Base-by-base conservation (phyloP, 2,888 invertebrate species). In the Amiota communis region DNA sequence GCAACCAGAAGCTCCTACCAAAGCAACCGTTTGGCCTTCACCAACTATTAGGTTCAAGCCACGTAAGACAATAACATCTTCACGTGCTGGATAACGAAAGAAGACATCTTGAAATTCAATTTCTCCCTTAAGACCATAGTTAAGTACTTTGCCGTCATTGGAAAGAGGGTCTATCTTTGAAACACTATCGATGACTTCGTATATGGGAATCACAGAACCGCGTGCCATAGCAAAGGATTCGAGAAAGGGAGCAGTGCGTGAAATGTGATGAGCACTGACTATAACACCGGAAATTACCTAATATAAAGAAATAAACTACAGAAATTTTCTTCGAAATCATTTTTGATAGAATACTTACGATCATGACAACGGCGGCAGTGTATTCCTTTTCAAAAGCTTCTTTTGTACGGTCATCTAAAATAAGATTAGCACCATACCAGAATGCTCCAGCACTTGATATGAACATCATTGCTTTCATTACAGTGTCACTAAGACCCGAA, bases 401-500 rank as follows among this genome's bases (percentile, higher is more conserved):
- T 64, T 92, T 90, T 0, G 90, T 88, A 12, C 93, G 91, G 86
- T 93, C 93, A 0, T 92, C 91, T 57, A 95, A 82, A 70, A 95
- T 93, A 17, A 95, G 90, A 68, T 92, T 91, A 0, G 94, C 93
- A 0, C 96, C 96, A 85, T 95, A 95, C 94, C 95, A 95, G 88
- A 96, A 95, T 0, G 94, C 92, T 0, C 94, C 88, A 0, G 94
- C 93, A 82, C 94, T 94, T 11, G 93, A 92, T 48, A 92, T 91
- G 84, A 94, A 95, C 71, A 94, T 92, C 77, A 95, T 92, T 67
- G 94, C 90, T 93, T 94, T 94, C 92, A 94, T 93, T 0, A 94
- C 87, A 0, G 92, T 94, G 71, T 93, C 93, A 23, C 94, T 94
- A 0, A 94, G 86, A 0, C 94, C 94, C 0, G 93, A 92, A 86